Evolutionary conservation across 2,888 invertebrate genomes (phyloP).

Genomic region (Epicampocera succincta): DNA sequence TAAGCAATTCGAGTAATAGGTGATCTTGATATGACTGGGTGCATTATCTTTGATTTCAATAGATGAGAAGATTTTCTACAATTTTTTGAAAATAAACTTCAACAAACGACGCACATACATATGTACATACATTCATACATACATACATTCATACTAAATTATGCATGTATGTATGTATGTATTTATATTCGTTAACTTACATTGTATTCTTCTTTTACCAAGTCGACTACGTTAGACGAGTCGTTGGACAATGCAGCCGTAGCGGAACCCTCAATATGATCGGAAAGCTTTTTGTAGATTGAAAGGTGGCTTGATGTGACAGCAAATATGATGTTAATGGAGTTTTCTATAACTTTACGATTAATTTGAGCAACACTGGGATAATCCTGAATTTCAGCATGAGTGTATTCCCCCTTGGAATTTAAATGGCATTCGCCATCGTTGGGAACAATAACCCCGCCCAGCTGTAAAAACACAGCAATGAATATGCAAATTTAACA

Average conservation of each 20-base stretch:
- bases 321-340: constrained; percentile 98
- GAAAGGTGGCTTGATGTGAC: constrained; percentile 92
- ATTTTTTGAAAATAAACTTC: constrained; percentile 49
- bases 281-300: constrained; percentile 91
- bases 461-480: constrained; percentile 84
- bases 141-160: no score
- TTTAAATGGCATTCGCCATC: constrained; percentile 95
- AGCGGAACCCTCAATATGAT: constrained; percentile 95
- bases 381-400: constrained; percentile 94
- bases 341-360: constrained; percentile 93
- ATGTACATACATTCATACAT: no score
- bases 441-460: constrained; percentile 95
- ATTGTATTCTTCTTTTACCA: constrained; percentile 95
- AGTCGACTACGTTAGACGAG: constrained; percentile 97
- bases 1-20: constrained; percentile 91
- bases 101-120: no score
- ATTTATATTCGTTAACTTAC: constrained; percentile 80
- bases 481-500: constrained; percentile 64
- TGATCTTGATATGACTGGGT: constrained; percentile 90
- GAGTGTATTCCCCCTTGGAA: constrained; percentile 88
- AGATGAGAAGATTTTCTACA: constrained; percentile 94
- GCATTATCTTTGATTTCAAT: constrained; percentile 96
- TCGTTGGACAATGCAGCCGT: constrained; percentile 94
- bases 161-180: no score
- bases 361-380: constrained; percentile 98